Base-by-base conservation (phyloP, 1,140 invertebrate species). In the Onthophagus taurus region DNA sequence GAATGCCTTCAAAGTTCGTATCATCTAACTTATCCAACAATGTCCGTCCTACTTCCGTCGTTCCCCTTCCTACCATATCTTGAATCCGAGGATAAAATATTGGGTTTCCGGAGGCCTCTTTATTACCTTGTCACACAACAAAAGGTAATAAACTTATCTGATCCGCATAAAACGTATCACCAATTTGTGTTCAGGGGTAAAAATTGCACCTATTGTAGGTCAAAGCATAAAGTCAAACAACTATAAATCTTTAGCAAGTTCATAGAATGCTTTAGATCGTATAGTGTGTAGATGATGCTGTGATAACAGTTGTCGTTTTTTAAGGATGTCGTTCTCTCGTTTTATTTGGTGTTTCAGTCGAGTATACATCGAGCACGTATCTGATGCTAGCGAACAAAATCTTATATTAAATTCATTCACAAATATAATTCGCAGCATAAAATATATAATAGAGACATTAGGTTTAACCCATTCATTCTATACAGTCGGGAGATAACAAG, bases 181-280 rank as follows among this genome's bases (percentile, higher is more conserved):
- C 12, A 23, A 44, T 44, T 21, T 30, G 18, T 11, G 42, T 34
- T 35, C 31, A 7, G n/a, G 12, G 31, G 31, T 34, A 34, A 18
- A 18, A 31, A 31, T 35, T 44, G 12, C 2, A 34, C 42, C 19
- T 44, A 31, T 13, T 44, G 12, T 17, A 44, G 29, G 19, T 44
- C 42, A 34, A 44, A 44, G 14, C 42, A 44, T 16, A 44, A 35
- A 21, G 5, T 8, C 7, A 26, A 26, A 26, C 24, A 7, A n/a
- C n/a, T n/a, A n/a, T n/a, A n/a, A 23, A 36, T 37, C 31, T 38
- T 48, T 44, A 14, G 5, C 26, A 20, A 48, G 42, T 33, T 48
- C 34, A 44, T 48, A 30, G 31, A 18, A 41, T 23, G 37, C 19
- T 2, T 20, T 29, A 6, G 17, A 4, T 26, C 38, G 8, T 3